Evolutionary conservation across 2,888 invertebrate species (phyloP).

Genomic region (Lycocerus yunnanus): DNA sequence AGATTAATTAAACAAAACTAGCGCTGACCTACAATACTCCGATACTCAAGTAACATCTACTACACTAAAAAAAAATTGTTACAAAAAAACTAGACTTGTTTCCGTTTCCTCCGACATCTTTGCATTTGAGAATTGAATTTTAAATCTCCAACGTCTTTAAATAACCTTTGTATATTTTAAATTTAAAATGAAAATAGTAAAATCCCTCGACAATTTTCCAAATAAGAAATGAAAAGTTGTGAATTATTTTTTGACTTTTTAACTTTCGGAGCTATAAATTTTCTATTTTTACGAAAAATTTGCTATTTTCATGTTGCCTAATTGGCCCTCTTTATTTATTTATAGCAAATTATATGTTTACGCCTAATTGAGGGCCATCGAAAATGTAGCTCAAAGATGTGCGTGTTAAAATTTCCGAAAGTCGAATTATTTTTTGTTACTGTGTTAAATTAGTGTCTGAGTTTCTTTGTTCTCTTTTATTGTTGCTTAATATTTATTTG

Average conservation of each 20-base stretch:
- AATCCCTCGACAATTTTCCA: constrained; percentile 8
- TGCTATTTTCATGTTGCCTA: neutral
- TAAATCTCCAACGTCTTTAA: constrained; percentile 24
- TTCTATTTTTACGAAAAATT: neutral
- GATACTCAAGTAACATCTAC: neutral
- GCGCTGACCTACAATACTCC: neutral
- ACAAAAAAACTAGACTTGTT: constrained; percentile 3
- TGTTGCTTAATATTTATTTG: neutral
- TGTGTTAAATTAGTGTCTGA: neutral
- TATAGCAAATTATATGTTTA: neutral
- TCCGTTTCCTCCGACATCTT: constrained; percentile 8
- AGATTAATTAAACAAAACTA: neutral
- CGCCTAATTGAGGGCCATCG: neutral
- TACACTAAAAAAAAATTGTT: neutral
- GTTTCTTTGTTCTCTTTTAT: neutral
- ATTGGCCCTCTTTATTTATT: neutral
- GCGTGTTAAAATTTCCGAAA: neutral
- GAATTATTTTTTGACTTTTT: neutral
- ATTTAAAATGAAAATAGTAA: constrained; percentile 19
- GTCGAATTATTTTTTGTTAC: neutral
- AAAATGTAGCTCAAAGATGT: neutral
- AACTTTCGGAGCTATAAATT: neutral
- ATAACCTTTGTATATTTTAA: constrained; percentile 25
- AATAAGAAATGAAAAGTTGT: neutral
- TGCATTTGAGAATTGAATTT: constrained; percentile 29